phyloP scores from a whole-genome alignment of 2,797 vertebrate genomes.

The Phaenicophaeus curvirostris region DNA sequence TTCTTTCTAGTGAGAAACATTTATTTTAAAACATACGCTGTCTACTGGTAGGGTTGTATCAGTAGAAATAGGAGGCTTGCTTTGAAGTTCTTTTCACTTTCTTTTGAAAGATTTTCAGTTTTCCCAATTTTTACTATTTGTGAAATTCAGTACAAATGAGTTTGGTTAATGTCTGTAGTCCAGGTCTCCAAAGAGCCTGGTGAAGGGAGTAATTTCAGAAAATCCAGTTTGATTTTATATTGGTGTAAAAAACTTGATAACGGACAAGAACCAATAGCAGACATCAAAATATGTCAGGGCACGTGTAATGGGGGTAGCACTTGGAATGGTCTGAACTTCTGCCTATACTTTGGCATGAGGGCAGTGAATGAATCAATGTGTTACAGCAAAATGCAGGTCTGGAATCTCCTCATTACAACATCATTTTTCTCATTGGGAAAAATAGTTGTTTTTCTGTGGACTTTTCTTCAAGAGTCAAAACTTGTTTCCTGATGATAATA shows the following conservation, averaged over 20 bases:
- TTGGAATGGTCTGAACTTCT: not conserved
- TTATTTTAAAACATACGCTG: not conserved
- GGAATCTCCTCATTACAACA: accelerated
- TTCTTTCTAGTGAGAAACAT: not conserved
- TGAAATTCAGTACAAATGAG: not conserved
- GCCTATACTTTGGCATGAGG: not conserved
- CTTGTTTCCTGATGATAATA: not conserved
- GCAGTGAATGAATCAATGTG: not conserved
- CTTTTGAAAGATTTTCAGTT: not conserved
- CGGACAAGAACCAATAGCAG: not conserved
- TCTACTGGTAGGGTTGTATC: not conserved
- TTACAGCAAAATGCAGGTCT: accelerated
- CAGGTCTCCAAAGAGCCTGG: not conserved
- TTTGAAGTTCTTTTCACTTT: too few relatives aligned
- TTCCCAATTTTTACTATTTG: not conserved
- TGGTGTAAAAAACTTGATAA: not conserved
- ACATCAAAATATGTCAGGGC: not conserved
- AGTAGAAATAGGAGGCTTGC: not conserved
- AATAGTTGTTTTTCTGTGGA: not conserved
- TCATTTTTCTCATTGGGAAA: not conserved
- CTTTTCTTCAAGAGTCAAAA: not conserved
- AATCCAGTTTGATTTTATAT: not conserved
- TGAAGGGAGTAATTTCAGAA: not conserved
- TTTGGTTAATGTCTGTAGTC: not conserved
- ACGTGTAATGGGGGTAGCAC: not conserved